A percentile compares a stretch with the other conserved stretches of the same genome.
These are phyloP conservation scores for Siphlonurus alternatus DNA, from an alignment of 2,888 invertebrate species.

Conservation along the genomic window DNA sequence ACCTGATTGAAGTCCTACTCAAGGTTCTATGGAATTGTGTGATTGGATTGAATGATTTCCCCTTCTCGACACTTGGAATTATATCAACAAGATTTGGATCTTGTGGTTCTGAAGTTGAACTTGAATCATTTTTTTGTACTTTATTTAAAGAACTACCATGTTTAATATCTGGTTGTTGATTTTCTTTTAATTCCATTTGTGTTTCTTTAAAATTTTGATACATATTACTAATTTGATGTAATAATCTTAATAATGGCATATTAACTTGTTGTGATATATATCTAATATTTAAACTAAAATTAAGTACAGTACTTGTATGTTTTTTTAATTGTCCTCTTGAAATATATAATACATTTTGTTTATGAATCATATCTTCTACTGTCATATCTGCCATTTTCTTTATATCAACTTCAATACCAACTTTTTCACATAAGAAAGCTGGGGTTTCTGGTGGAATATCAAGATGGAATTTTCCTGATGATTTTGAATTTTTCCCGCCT, in stretches of 20 bases:
- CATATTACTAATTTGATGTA: constrained; percentile 95
- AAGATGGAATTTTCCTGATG: constrained; percentile 28
- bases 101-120: constrained; percentile 1
- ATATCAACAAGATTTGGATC: not conserved
- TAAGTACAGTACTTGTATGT: constrained; percentile 80
- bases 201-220: constrained; percentile 94
- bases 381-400: constrained; percentile 81
- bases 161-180: constrained; percentile 29
- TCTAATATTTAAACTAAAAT: constrained; percentile 73
- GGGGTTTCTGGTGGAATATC: constrained; percentile 59
- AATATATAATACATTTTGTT: constrained; percentile 67
- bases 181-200: constrained; percentile 71
- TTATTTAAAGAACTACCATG: constrained; percentile 19
- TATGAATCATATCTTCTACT: constrained; percentile 57
- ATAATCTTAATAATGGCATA: constrained; percentile 79
- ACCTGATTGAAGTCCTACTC: constrained; percentile 8
- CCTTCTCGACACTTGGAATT: not conserved
- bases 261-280: constrained; percentile 91
- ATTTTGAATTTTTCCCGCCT: not conserved
- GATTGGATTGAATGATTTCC: not conserved
- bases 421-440: constrained; percentile 82
- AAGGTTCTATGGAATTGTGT: not conserved
- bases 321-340: constrained; percentile 75
- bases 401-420: constrained; percentile 75
- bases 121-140: constrained; percentile 38